Evolutionary conservation across 2,888 invertebrate genomes (phyloP).

Genomic region (Aromia moschata): DNA sequence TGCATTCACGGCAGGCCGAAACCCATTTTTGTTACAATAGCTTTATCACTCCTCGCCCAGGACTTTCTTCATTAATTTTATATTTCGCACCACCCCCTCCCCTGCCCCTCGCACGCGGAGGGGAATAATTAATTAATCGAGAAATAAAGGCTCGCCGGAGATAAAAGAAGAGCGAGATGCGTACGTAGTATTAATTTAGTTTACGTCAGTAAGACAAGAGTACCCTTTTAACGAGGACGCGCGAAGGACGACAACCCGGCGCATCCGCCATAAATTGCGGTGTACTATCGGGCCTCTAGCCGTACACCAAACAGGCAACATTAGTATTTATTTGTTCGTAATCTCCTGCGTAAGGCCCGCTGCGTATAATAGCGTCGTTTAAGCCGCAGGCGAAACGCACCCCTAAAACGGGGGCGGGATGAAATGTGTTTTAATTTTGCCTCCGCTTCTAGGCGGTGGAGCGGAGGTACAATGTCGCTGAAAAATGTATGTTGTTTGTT

Average conservation of each 20-base stretch:
- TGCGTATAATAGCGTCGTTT: neutral
- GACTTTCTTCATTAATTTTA: constrained; percentile 7
- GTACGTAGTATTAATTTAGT: constrained; percentile 25
- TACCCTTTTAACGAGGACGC: constrained; percentile 24
- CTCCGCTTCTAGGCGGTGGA: too few relatives aligned
- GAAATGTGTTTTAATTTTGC: too few relatives aligned
- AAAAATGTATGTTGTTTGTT: too few relatives aligned
- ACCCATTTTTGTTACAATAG: neutral
- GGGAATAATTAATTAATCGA: constrained; percentile 14
- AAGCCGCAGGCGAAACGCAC: neutral
- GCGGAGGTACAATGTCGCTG: too few relatives aligned
- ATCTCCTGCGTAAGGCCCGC: neutral
- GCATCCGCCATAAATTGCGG: constrained; percentile 27
- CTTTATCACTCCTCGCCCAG: neutral
- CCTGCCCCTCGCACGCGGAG: neutral
- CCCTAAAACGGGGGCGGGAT: too few relatives aligned
- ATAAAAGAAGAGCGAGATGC: constrained; percentile 14
- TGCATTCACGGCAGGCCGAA: too few relatives aligned
- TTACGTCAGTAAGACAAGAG: constrained; percentile 22
- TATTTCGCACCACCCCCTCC: neutral
- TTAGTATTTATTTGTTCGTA: constrained; percentile 30
- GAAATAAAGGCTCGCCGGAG: constrained; percentile 9
- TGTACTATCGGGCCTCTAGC: constrained; percentile 24
- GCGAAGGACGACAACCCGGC: constrained; percentile 20
- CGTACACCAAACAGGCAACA: constrained; percentile 17